Evolutionary conservation across 2,888 invertebrate species (phyloP).

Genomic region (Nephrotoma guestfalica): DNA sequence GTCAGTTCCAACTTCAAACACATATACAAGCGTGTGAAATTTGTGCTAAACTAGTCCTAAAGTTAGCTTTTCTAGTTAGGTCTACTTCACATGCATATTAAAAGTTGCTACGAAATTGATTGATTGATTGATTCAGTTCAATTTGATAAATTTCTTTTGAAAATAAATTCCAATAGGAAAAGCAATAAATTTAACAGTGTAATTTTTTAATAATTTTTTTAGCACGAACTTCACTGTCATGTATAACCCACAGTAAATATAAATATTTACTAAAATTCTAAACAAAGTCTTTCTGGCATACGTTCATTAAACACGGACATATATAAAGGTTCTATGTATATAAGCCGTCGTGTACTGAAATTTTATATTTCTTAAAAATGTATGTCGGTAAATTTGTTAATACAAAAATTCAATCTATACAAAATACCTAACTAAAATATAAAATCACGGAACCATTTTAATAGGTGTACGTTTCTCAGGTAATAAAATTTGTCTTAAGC

Average conservation of each 20-base stretch:
- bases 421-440: neutral
- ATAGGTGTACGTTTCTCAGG: neutral
- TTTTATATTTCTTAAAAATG: neutral
- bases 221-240: neutral
- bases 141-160: too few species aligned
- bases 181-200: too few species aligned
- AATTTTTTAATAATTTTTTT: too few species aligned
- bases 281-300: neutral
- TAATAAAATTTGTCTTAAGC: neutral
- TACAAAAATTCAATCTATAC: neutral
- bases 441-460: neutral
- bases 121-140: too few species aligned
- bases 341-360: neutral
- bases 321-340: neutral
- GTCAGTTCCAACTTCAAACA: too few species aligned
- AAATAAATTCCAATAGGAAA: too few species aligned
- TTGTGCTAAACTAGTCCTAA: too few species aligned
- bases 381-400: neutral
- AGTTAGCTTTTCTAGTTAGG: too few species aligned
- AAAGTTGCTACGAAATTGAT: too few species aligned
- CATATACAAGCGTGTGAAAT: too few species aligned
- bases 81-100: too few species aligned
- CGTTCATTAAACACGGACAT: neutral
- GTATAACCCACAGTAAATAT: neutral
- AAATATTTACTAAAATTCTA: neutral